Conservation (phyloP, 30 jellyfish, hydroid and myxozoan species). For the Aurelia sp. region DNA sequence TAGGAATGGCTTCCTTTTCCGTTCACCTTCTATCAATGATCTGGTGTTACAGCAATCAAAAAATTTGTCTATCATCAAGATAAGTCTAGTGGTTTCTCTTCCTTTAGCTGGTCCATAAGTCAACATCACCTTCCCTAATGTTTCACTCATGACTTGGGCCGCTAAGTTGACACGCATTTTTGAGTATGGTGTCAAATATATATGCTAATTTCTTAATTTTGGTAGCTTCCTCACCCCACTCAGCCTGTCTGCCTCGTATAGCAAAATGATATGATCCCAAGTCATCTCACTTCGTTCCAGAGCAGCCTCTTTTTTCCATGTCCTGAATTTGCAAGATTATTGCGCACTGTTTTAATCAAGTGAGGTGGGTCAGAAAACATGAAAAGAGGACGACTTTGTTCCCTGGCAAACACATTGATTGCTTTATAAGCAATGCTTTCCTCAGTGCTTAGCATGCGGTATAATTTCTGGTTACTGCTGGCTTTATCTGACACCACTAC, state of each 20-base stretch:
- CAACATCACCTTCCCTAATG: constrained; percentile 42
- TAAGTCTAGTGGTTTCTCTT: constrained; percentile 38
- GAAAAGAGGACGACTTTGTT: constrained; percentile 29
- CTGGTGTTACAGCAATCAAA: constrained; percentile 30
- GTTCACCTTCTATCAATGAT: constrained; percentile 16
- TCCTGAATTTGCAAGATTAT: constrained; percentile 45
- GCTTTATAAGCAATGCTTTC: constrained; percentile 13
- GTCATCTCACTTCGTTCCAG: constrained; percentile 33
- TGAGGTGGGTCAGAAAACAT: constrained; percentile 48
- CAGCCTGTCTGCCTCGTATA: constrained; percentile 29
- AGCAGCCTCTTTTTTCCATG: constrained; percentile 32
- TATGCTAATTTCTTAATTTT: constrained; percentile 30
- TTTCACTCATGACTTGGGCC: constrained; percentile 65
- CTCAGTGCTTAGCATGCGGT: constrained; percentile 25
- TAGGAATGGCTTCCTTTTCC: constrained; percentile 47
- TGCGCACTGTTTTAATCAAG: constrained; percentile 24
- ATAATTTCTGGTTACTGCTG: constrained; percentile 30
- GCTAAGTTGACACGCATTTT: constrained; percentile 52
- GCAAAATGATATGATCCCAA: constrained; percentile 12
- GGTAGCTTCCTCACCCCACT: constrained; percentile 41
- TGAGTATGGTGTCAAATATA: not conserved
- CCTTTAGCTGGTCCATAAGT: constrained; percentile 33
- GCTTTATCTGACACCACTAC: constrained; percentile 51
- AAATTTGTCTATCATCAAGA: constrained; percentile 31
- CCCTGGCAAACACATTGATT: constrained; percentile 22